Base-by-base conservation (phyloP, 2,888 invertebrate species). In the Micoletzkya japonica region DNA sequence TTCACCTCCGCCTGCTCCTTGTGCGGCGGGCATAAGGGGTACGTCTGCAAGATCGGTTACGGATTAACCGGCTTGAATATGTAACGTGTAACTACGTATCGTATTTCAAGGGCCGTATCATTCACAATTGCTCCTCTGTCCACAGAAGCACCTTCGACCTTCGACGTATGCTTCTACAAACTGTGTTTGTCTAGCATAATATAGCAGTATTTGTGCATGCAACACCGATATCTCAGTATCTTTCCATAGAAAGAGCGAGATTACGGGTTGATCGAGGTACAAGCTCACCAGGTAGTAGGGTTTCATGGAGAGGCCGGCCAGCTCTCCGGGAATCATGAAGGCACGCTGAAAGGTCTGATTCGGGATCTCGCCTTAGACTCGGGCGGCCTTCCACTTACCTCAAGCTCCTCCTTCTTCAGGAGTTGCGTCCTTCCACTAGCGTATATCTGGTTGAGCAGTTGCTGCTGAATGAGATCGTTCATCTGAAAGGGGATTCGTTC, bases 221-320 rank as follows among this genome's bases (percentile, higher is more conserved):
- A n/a, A n/a, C n/a, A n/a, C n/a, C 1, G 56, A 56, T 28, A 32
- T 28, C 3, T 14, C 24, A 56, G 32, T 39, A 39, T 39, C 7
- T 7, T 10, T 39, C 7, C 39, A 7, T 17, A 17, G 39, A 7
- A 7, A 17, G 39, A 39, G 39, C 17, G 39, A 7, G 39, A 39
- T 39, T 10, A 39, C 7, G 7, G 7, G 17, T 39, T 39, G n/a
- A 39, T 39, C 7, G 17, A 10, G 7, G 39, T 39, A 39, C 7
- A 14, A 52, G 26, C 10, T 49, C 14, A 63, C 63, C 63, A 66
- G 36, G 54, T 66, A 66, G 54, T 66, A 66, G 2, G 64, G 64
- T 6, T 28, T 20, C 4, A 36, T 32, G 26, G 20, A 20, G 30
- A 30, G 54, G 28, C 64, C 64, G 20, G 26, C 24, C 24, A 66